These are phyloP conservation scores for Tenualosa thibaudeaui DNA, from an alignment of 2,797 vertebrate genomes.

Conservation along the genomic window DNA sequence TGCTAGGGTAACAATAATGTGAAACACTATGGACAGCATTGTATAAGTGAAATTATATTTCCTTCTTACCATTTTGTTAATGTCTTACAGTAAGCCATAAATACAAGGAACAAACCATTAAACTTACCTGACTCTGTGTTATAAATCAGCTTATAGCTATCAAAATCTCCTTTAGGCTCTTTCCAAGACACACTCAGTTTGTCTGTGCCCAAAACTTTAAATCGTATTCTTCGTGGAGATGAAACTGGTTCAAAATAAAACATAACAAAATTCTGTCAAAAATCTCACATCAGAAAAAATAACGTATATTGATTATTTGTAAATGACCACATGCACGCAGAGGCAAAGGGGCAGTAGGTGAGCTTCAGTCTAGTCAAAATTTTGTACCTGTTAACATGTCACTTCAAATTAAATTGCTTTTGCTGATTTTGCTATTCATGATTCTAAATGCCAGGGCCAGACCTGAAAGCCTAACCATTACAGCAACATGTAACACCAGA, in stretches of 20 bases:
- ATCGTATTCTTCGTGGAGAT: constrained; percentile 84
- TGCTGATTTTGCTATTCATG: neutral
- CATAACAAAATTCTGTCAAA: neutral
- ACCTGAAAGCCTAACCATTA: neutral
- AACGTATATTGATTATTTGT: neutral
- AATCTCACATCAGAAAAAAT: neutral
- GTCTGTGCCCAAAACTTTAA: constrained; percentile 78
- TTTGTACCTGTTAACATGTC: neutral
- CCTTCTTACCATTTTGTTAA: neutral
- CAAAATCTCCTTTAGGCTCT: constrained; percentile 85
- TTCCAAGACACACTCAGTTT: constrained; percentile 90
- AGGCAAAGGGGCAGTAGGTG: neutral
- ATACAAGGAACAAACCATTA: neutral
- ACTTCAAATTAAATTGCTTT: neutral
- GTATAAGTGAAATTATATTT: neutral
- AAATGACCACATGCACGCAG: neutral
- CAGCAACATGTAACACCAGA: neutral
- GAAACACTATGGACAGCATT: neutral
- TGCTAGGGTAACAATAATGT: neutral
- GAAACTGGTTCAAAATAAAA: constrained; percentile 73
- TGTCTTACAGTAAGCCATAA: neutral
- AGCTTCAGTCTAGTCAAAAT: constrained; percentile 7
- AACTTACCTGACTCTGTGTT: constrained; percentile 82
- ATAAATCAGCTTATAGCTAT: constrained; percentile 85
- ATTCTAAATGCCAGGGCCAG: neutral